Evolutionary conservation across 2,797 vertebrate genomes (phyloP), one percentile per base, ranked within the genome.

Genomic region (Megalops cyprinoides): DNA sequence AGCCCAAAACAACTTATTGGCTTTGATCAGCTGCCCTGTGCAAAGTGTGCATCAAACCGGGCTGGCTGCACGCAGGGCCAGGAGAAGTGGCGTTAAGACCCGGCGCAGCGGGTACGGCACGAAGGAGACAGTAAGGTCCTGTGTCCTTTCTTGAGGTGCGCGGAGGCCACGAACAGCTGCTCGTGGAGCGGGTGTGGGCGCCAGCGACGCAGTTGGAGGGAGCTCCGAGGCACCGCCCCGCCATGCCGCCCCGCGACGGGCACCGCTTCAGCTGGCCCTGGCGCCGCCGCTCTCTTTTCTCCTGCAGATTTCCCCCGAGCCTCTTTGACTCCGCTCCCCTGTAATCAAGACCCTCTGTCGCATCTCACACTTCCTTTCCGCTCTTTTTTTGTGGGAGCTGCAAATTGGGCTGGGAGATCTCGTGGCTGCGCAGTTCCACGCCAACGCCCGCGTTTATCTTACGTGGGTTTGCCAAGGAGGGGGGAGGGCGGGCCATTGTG

Each of bases 131-230:
- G 89, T 89, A 1, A 87, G 87, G 86, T 90, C 84, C 86, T 84
- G 82, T 90, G 88, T 91, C 89, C 89, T 87, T 88, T 91, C 87
- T 87, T n/a, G 85, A 78, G 67, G 87, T 73, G 89, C 39, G 9
- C 76, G 56, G 82, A 85, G 89, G 90, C 82, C 81, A 87, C 84
- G 88, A 90, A 90, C 91, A 92, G 90, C 90, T 91, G 90, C 89
- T 76, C 73, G 87, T 65, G 49, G 34, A 78, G 81, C 85, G 84
- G 80, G 77, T 60, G 60, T 87, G 88, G 85, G 88, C 58, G 49
- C 75, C 84, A 81, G 79, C 75, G 79, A 85, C 84, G 74, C 8
- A 34, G 85, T 82, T 39, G 39, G 75, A 77, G 10, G 39, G 46
- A 51, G 46, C n/a, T n/a, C n/a, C n/a, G n/a, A n/a, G n/a, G n/a